Base-by-base conservation (phyloP, 1,140 invertebrate species). In the Rhizoglyphus robini region DNA sequence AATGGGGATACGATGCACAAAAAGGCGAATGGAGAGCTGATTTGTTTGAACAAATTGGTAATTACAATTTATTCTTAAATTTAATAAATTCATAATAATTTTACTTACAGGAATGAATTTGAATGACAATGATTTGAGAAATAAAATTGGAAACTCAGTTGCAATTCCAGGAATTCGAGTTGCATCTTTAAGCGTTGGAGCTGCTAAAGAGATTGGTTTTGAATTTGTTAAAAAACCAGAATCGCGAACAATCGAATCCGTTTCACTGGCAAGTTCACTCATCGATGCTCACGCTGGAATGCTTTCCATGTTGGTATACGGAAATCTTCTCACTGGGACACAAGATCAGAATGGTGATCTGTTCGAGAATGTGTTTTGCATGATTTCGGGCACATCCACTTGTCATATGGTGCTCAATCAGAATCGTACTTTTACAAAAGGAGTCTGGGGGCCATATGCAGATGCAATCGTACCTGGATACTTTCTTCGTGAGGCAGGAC, bases 241-340 rank as follows among this genome's bases (percentile, higher is more conserved):
- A 57, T 8, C 51, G 18, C 34, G 13, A n/a, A 48, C 18, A 3
- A 63, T 63, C 15, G 15, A 63, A 25, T 63, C 32, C 31, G 90
- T 83, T 38, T 81, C 87, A 25, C 88, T 96, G 13, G 90, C 84
- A 23, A 83, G 86, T 13, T 91, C 90, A 0, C 82, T 96, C 27
- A 94, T 98, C 61, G 94, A 98, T 79, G 93, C 93, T 11, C 91
- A 97, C 80, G 88, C 92, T 57, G 93, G 93, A 38, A 89, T 84
- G 5, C 73, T 97, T 61, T 91, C 90, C 68, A 71, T 69, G 70
- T 58, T 62, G n/a, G 63, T 29, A 15, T 59, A 20, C 64, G 51
- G 25, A 36, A 30, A 27, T 32, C n/a, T n/a, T 20, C 54, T 58
- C n/a, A n/a, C 3, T n/a, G n/a, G 13, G 58, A 5, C 25, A 47